Percentiles rank a stretch among this genome's conserved stretches.
Evolutionary conservation across 2,113 vertebrate species (phyloP).

Genomic region (Seriola rivoliana): DNA sequence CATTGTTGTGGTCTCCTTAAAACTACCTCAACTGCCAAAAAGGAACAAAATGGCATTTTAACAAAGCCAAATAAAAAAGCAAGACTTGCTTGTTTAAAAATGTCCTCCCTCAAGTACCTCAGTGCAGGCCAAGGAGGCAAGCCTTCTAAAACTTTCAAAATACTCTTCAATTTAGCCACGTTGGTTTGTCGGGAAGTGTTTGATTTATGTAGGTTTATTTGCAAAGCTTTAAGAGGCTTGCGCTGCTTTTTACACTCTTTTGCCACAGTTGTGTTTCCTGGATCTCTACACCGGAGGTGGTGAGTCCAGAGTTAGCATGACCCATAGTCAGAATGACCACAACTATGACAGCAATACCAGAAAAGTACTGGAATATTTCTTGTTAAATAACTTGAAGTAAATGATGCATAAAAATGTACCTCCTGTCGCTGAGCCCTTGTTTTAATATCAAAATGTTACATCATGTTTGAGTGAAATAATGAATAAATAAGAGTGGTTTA

Average conservation of each 20-base stretch:
- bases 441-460: not conserved
- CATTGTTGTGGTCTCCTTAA: not conserved
- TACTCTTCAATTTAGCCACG: not conserved
- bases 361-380: not conserved
- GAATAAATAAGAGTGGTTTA: not conserved
- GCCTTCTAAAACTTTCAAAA: too few species aligned
- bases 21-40: not conserved
- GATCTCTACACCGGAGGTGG: not conserved
- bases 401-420: not conserved
- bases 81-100: too few species aligned
- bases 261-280: not conserved
- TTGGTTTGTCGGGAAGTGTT: not conserved
- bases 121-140: too few species aligned
- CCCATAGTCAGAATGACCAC: not conserved
- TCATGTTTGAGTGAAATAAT: constrained; percentile 12
- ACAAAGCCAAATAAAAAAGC: not conserved
- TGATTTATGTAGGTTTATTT: not conserved
- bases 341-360: not conserved
- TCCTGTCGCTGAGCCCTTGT: not conserved
- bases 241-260: too few species aligned
- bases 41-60: not conserved
- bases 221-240: constrained; percentile 1
- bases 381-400: too few species aligned
- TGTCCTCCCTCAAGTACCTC: too few species aligned
- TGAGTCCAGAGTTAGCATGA: not conserved